Conservation (phyloP, 2,797 vertebrate species). For the Taenioides sp. region DNA sequence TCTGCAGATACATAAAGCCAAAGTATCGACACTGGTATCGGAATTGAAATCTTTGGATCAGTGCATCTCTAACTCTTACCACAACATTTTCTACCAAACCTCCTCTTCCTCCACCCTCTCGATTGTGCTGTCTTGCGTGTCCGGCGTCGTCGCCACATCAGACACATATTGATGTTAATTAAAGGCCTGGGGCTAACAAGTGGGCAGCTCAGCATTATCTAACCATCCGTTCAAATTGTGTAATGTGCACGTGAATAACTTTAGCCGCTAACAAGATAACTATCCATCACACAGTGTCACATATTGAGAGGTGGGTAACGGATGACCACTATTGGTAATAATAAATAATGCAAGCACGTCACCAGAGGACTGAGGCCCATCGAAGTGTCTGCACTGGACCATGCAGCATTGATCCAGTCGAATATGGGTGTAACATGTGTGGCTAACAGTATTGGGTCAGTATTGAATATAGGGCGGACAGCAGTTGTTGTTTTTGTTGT, state of each 20-base stretch:
- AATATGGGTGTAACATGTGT: conserved; percentile 29
- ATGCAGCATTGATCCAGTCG: conserved; percentile 43
- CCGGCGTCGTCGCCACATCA: conserved; percentile 41
- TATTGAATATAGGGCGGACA: background rate
- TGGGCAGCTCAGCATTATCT: conserved; percentile 59
- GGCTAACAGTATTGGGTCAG: conserved; percentile 6
- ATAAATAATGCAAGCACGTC: conserved; percentile 67
- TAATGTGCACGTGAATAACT: conserved; percentile 61
- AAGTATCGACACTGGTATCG: no score
- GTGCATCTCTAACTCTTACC: no score
- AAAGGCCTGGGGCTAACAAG: conserved; percentile 50
- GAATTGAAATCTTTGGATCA: no score
- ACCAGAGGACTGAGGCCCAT: conserved; percentile 43
- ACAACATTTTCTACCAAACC: no score
- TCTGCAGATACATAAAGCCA: no score
- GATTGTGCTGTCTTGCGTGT: conserved; percentile 5
- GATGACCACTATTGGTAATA: conserved; percentile 56
- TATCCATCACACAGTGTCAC: conserved; percentile 64
- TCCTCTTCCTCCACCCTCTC: no score
- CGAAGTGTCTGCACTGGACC: conserved; percentile 39
- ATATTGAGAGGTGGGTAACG: conserved; percentile 66
- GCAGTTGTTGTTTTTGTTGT: background rate
- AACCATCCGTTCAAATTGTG: conserved; percentile 67
- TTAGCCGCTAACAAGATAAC: conserved; percentile 62
- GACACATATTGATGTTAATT: conserved; percentile 69